Percentiles rank a stretch among this genome's conserved stretches.
Conservation (phyloP, 2,888 invertebrate genomes). For the Amphimallon solstitiale region DNA sequence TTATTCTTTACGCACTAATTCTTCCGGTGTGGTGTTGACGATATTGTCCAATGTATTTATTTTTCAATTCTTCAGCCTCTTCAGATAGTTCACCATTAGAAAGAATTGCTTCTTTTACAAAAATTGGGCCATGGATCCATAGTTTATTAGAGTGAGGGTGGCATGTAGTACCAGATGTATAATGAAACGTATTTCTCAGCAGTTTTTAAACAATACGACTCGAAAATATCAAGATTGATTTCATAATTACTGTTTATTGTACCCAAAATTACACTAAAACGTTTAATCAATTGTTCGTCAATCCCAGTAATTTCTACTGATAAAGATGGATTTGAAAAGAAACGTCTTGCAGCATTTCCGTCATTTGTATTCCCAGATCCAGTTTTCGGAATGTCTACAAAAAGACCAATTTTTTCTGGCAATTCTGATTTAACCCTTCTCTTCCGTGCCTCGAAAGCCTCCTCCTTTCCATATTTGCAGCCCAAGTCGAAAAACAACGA, state of each 20-base stretch:
- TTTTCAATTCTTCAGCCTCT: too few relatives aligned
- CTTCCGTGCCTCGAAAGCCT: neutral
- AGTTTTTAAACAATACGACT: too few relatives aligned
- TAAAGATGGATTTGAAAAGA: conserved; percentile 1
- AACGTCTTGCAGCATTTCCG: neutral
- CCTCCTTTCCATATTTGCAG: neutral
- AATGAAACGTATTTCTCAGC: too few relatives aligned
- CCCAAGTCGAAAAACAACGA: conserved; percentile 1
- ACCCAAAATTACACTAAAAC: too few relatives aligned
- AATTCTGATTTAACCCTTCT: neutral
- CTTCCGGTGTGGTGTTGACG: too few relatives aligned
- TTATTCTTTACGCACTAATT: too few relatives aligned
- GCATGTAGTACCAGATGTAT: conserved; percentile 1
- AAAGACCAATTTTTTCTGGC: neutral
- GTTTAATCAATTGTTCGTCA: too few relatives aligned
- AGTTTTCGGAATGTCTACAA: neutral
- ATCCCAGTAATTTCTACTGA: neutral
- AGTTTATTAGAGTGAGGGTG: neutral
- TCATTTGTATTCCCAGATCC: too few relatives aligned
- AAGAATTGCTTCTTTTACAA: neutral
- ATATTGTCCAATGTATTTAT: too few relatives aligned
- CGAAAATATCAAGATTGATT: too few relatives aligned
- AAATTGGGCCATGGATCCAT: neutral
- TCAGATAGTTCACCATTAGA: too few relatives aligned
- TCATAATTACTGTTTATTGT: too few relatives aligned